Evolutionary conservation across 2,113 vertebrate species (phyloP).

Genomic region (Burhinus bistriatus): DNA sequence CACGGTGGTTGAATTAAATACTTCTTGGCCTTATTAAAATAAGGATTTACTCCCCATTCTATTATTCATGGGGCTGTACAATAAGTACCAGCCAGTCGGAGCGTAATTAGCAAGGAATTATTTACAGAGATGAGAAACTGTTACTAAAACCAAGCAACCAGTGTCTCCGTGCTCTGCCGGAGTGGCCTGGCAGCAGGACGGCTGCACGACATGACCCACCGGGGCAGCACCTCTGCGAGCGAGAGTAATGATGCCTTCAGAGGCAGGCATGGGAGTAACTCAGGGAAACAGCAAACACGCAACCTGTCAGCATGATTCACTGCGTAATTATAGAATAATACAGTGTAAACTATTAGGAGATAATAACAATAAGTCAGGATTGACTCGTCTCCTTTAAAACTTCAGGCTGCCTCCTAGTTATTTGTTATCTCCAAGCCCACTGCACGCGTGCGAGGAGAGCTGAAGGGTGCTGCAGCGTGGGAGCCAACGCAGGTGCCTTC

Average conservation of each 20-base stretch:
- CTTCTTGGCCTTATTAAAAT: constrained; percentile 5
- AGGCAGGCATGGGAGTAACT: constrained; percentile 2
- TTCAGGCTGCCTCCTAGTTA: not conserved
- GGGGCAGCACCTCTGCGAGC: not conserved
- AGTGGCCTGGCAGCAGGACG: not conserved
- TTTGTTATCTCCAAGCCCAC: not conserved
- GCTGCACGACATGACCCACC: not conserved
- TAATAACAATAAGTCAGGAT: constrained; percentile 49
- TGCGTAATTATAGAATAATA: constrained; percentile 57
- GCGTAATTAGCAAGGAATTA: not conserved
- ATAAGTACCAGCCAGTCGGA: not conserved
- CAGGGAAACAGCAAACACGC: not conserved
- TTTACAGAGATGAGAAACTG: constrained; percentile 4
- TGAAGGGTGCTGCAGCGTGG: not conserved
- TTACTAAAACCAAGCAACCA: not conserved
- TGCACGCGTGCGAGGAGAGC: not conserved
- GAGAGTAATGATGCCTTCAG: constrained; percentile 7
- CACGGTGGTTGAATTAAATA: not conserved
- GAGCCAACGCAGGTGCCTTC: not conserved
- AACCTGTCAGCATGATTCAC: constrained; percentile 55
- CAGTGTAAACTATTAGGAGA: constrained; percentile 57
- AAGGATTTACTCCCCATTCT: not conserved
- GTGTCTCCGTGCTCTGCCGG: not conserved
- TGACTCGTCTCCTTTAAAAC: constrained; percentile 24
- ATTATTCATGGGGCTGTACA: not conserved